Evolutionary conservation across 2,888 invertebrate genomes (phyloP).

Genomic region (Eristalinus sepulchralis): DNA sequence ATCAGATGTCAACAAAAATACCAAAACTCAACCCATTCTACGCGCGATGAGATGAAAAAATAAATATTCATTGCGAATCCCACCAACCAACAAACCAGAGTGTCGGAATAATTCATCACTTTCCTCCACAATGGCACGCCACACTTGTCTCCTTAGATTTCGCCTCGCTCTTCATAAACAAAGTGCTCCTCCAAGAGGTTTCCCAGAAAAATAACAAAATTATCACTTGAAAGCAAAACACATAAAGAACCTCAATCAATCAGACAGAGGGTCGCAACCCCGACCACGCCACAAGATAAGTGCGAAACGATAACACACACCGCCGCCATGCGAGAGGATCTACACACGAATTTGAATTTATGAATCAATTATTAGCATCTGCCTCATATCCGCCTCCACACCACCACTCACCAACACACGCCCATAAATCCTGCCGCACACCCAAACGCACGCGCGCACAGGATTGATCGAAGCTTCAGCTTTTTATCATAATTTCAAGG

Average conservation of each 20-base stretch:
- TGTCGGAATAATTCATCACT: neutral
- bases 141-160: neutral
- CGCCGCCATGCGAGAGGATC: neutral
- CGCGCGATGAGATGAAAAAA: no score
- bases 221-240: neutral
- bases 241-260: conserved; percentile 27
- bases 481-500: neutral
- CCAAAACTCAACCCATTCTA: no score
- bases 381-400: conserved; percentile 3
- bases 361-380: conserved; percentile 33
- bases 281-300: neutral
- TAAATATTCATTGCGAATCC: neutral
- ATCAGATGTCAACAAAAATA: no score
- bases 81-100: neutral
- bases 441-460: neutral
- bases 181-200: neutral
- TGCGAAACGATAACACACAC: conserved; percentile 5
- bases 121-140: neutral
- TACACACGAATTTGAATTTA: conserved; percentile 14
- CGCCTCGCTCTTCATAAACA: neutral
- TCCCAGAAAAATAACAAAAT: neutral
- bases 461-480: neutral
- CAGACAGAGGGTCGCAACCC: neutral
- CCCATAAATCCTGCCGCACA: neutral
- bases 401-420: neutral